Percentiles rank a stretch among this genome's conserved stretches.
Evolutionary conservation across 2,797 vertebrate species (phyloP).

Genomic region (Lutjanus argentimaculatus): DNA sequence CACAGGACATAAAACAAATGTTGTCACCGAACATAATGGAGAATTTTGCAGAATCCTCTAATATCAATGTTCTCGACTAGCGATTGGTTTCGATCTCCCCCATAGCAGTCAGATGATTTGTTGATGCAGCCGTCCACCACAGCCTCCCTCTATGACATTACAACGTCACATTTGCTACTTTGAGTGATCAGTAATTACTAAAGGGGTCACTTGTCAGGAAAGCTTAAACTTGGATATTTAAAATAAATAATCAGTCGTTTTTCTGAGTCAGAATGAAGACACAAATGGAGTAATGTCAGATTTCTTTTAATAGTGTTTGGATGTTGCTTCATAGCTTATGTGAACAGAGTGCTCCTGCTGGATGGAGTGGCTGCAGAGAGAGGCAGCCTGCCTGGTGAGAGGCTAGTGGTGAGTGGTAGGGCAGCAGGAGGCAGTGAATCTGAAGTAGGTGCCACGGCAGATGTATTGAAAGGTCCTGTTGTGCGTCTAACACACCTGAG

Average conservation of each 20-base stretch:
- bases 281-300: background rate
- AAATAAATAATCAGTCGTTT: background rate
- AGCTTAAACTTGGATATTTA: background rate
- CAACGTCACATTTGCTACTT: background rate
- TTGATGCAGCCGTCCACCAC: too few relatives aligned
- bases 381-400: constrained; percentile 44
- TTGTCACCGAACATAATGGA: background rate
- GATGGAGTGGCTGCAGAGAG: constrained; percentile 16
- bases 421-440: constrained; percentile 65
- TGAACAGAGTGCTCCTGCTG: constrained; percentile 36
- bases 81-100: background rate
- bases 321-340: constrained; percentile 7
- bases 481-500: constrained; percentile 79
- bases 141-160: background rate
- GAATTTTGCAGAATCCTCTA: background rate
- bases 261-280: too few relatives aligned
- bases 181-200: background rate
- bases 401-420: constrained; percentile 58
- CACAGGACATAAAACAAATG: background rate
- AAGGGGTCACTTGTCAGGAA: background rate
- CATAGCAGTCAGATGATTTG: background rate
- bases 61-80: background rate
- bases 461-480: constrained; percentile 67
- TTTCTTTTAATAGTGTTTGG: constrained; percentile 23
- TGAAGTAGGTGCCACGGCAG: constrained; percentile 60